Evolutionary conservation across 2,888 invertebrate genomes (phyloP).

Genomic region (Maniola hyperantus): DNA sequence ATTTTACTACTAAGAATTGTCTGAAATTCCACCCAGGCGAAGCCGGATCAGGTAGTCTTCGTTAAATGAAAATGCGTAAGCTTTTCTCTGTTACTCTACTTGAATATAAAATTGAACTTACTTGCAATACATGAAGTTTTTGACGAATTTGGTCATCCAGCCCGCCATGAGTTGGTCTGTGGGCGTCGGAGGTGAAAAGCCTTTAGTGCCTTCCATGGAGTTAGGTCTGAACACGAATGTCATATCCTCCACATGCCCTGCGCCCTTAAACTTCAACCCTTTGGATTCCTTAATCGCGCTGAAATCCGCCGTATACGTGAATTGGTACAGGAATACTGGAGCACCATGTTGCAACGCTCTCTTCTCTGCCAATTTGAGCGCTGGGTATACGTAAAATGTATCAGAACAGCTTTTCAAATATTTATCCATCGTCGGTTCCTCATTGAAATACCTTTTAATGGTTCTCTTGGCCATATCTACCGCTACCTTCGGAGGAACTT

Average conservation of each 20-base stretch:
- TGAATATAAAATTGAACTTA: conserved; percentile 43
- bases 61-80: too few species aligned
- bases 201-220: conserved; percentile 46
- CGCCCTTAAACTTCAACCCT: conserved; percentile 69
- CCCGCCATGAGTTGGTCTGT: conserved; percentile 54
- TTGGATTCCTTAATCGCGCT: conserved; percentile 69
- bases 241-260: conserved; percentile 83
- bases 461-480: conserved; percentile 47
- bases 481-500: conserved; percentile 42
- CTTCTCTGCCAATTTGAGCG: conserved; percentile 54
- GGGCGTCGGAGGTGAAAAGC: conserved; percentile 41
- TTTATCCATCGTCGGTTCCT: conserved; percentile 50
- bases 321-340: conserved; percentile 79
- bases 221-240: conserved; percentile 77
- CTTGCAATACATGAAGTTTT: conserved; percentile 62
- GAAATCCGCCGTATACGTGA: conserved; percentile 73
- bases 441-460: conserved; percentile 55
- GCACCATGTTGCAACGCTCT: conserved; percentile 53
- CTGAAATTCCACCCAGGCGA: too few species aligned
- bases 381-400: conserved; percentile 60
- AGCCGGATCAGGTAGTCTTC: too few species aligned
- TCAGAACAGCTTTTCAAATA: conserved; percentile 60
- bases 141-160: conserved; percentile 59
- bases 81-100: background rate
- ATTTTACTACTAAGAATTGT: too few species aligned